Percentiles rank a stretch among this genome's conserved stretches.
These are phyloP conservation scores for Eufriesea mexicana DNA, from an alignment of 1,140 invertebrate genomes.

Conservation along the genomic window DNA sequence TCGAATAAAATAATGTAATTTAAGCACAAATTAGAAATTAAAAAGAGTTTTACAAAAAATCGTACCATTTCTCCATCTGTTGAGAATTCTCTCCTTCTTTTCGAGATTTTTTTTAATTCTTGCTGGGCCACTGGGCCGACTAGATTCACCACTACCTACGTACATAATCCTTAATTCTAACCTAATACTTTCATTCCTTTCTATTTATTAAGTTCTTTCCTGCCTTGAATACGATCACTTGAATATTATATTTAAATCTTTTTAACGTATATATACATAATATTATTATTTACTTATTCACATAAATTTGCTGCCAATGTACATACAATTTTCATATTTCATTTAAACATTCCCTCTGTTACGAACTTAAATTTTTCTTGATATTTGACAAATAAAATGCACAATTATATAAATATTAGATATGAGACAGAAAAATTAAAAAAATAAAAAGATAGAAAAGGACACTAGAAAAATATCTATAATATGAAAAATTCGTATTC, in stretches of 20 bases:
- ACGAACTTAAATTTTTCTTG: neutral
- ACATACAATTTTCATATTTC: neutral
- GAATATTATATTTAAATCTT: neutral
- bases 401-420: neutral
- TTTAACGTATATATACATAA: neutral
- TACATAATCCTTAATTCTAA: slow-evolving; percentile 73
- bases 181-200: slow-evolving; percentile 5
- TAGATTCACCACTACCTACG: slow-evolving; percentile 68
- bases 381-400: neutral
- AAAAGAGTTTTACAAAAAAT: neutral
- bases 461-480: neutral
- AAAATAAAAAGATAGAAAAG: neutral
- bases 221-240: neutral
- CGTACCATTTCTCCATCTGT: slow-evolving; percentile 80
- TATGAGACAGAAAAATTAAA: neutral
- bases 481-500: neutral
- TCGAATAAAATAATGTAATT: neutral
- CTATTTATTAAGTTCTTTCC: neutral
- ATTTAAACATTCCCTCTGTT: neutral
- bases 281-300: neutral
- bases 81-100: slow-evolving; percentile 74
- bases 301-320: too few relatives aligned
- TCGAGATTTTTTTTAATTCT: slow-evolving; percentile 74
- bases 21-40: neutral
- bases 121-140: slow-evolving; percentile 75